These are phyloP conservation scores for Pollicipes pollicipes DNA, from an alignment of 1,140 invertebrate genomes.

Conservation along the genomic window DNA sequence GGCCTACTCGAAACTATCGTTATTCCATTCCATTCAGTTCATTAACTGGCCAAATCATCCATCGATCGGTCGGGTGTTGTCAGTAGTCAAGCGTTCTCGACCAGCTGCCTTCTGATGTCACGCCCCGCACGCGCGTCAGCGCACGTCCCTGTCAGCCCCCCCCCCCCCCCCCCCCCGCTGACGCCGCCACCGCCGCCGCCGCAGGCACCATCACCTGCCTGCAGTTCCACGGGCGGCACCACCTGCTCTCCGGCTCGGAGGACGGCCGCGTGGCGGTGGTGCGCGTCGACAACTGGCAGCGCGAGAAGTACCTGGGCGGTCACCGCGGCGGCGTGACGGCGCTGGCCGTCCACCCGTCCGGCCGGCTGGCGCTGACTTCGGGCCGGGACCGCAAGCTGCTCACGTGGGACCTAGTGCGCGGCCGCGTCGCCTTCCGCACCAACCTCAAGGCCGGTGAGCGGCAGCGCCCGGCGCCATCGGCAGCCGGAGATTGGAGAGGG, in stretches of 20 bases:
- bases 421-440: conserved; percentile 65
- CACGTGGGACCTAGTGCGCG: conserved; percentile 89
- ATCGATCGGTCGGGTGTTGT: no score
- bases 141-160: neutral
- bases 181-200: neutral
- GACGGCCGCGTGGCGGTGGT: conserved; percentile 68
- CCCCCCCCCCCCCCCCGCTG: neutral
- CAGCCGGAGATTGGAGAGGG: neutral
- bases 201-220: conserved; percentile 52
- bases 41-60: no score
- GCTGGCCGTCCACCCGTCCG: conserved; percentile 65
- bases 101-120: no score
- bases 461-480: neutral
- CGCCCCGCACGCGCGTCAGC: no score
- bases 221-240: conserved; percentile 51
- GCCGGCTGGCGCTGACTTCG: conserved; percentile 69
- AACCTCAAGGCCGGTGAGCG: conserved; percentile 42
- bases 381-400: conserved; percentile 62
- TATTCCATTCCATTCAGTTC: no score
- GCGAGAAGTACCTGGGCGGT: conserved; percentile 44
- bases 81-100: no score
- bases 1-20: no score
- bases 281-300: conserved; percentile 56
- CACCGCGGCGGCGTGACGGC: conserved; percentile 38
- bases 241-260: conserved; percentile 60